Evolutionary conservation across 2,797 vertebrate genomes (phyloP).

Genomic region (Microctenopoma lineatum): DNA sequence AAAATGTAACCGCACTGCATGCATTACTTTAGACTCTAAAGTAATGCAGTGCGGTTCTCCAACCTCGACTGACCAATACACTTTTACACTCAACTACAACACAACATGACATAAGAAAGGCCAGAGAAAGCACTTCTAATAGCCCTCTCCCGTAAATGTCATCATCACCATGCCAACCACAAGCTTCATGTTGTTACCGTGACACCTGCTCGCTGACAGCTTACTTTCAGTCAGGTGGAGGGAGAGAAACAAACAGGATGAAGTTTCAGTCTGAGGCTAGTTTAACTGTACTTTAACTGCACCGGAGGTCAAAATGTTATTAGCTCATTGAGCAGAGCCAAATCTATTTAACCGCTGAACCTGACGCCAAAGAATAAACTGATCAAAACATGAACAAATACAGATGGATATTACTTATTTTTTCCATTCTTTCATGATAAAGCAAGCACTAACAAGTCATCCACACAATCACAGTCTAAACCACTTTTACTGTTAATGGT

Average conservation of each 20-base stretch:
- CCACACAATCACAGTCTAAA: not conserved
- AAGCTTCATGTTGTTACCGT: constrained; percentile 24
- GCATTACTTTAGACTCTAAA: not conserved
- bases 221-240: constrained; percentile 2
- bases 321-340: not conserved
- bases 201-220: constrained; percentile 12
- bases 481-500: not conserved
- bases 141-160: constrained; percentile 17
- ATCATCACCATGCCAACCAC: constrained; percentile 19
- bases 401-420: constrained; percentile 31
- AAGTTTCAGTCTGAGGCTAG: not conserved
- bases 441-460: constrained; percentile 1
- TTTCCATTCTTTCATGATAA: constrained; percentile 43
- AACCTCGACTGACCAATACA: not conserved
- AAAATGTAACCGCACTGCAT: not conserved
- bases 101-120: not conserved
- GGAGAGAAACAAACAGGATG: not conserved
- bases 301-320: constrained; percentile 1
- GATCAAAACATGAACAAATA: constrained; percentile 40
- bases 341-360: constrained; percentile 13
- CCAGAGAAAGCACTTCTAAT: constrained; percentile 8
- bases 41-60: not conserved
- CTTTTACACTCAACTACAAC: too few relatives aligned
- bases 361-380: constrained; percentile 24
- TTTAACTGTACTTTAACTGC: not conserved